phyloP scores from a whole-genome alignment of 1,140 invertebrate genomes.

The Lanistes nyassanus region DNA sequence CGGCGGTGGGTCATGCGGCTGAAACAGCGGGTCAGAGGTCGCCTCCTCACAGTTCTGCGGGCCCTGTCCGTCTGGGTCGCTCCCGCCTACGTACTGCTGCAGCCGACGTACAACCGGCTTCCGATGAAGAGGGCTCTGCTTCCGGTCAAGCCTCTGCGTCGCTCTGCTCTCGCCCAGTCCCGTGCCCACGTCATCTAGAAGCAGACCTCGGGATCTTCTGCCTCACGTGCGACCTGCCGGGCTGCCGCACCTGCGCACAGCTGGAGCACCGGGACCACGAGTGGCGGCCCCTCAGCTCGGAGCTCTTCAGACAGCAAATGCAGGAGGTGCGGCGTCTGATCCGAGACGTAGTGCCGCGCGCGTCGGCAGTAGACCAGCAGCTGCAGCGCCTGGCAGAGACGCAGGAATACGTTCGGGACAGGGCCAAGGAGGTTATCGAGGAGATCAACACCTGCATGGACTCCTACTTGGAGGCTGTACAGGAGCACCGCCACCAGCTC shows the following conservation, averaged over 20 bases:
- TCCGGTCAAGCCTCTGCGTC: not conserved
- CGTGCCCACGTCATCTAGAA: slow-evolving; percentile 11
- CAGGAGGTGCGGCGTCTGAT: slow-evolving; percentile 25
- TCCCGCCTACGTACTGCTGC: too few relatives aligned
- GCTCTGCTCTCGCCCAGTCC: not conserved
- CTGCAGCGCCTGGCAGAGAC: slow-evolving; percentile 10
- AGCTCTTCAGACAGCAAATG: slow-evolving; percentile 31
- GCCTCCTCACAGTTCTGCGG: too few relatives aligned
- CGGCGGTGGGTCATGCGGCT: not conserved
- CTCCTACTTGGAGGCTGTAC: slow-evolving; percentile 20
- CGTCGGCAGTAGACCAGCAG: slow-evolving; percentile 25
- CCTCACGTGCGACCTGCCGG: slow-evolving; percentile 19
- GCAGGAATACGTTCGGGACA: slow-evolving; percentile 2
- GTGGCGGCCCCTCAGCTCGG: slow-evolving; percentile 17
- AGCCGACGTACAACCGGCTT: too few relatives aligned
- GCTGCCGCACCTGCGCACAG: slow-evolving; percentile 21
- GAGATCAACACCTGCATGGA: slow-evolving; percentile 32
- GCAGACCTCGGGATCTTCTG: slow-evolving; percentile 30
- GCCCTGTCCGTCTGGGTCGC: too few relatives aligned
- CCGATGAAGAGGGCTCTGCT: not conserved
- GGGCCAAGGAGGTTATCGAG: slow-evolving; percentile 5
- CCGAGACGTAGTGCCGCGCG: slow-evolving; percentile 20
- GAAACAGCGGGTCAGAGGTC: too few relatives aligned
- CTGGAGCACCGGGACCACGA: slow-evolving; percentile 24
- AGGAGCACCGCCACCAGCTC: slow-evolving; percentile 25